Conservation (phyloP, 2,888 invertebrate species). For the Pristionchus japonicus region DNA sequence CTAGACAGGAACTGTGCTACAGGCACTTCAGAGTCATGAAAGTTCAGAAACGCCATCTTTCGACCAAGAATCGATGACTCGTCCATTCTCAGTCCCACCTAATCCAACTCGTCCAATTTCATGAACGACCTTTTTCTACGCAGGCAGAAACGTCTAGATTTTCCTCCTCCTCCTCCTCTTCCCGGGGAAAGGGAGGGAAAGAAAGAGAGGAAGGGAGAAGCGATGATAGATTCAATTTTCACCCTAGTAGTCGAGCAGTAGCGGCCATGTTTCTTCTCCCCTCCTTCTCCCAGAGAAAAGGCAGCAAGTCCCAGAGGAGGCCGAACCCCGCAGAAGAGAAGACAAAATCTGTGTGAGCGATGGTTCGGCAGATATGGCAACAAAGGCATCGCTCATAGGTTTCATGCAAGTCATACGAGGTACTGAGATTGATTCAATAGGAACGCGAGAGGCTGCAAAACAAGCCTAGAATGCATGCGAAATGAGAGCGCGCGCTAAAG, state of each 20-base stretch:
- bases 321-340: not conserved
- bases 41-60: no score
- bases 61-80: not conserved
- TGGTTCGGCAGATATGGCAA: not conserved
- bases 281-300: not conserved
- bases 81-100: not conserved
- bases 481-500: not conserved
- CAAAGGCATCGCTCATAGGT: not conserved
- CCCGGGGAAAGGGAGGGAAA: not conserved
- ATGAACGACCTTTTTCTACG: conserved; percentile 2
- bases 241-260: not conserved
- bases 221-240: conserved; percentile 47
- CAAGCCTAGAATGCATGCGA: not conserved
- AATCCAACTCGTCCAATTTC: conserved; percentile 21
- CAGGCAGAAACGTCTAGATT: conserved; percentile 12
- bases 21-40: no score
- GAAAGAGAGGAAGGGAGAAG: not conserved
- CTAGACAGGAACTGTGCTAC: no score
- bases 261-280: not conserved
- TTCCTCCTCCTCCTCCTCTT: conserved; percentile 9
- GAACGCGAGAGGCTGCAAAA: not conserved
- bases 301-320: not conserved
- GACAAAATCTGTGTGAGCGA: not conserved
- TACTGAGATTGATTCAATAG: not conserved
- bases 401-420: not conserved